Percentiles rank a stretch among this genome's conserved stretches.
Conservation (phyloP, 2,797 vertebrate genomes). For the Pantherophis vulpinus region DNA sequence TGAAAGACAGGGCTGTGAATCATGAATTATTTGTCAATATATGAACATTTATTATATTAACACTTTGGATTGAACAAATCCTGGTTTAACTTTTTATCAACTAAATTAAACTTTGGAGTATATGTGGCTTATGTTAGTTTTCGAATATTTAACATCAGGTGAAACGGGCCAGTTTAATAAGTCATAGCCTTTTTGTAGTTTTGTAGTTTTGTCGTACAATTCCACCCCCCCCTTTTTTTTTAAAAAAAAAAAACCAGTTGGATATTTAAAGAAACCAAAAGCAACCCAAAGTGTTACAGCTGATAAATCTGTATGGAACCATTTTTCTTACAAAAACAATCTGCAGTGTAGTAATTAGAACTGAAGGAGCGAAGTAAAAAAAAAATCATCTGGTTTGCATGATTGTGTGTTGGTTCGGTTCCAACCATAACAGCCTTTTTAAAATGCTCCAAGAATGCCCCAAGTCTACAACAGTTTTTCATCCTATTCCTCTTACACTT, state of each 20-base stretch:
- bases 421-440: constrained; percentile 67
- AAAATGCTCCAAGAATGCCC: constrained; percentile 57
- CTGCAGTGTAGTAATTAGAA: constrained; percentile 56
- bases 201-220: background rate
- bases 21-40: background rate
- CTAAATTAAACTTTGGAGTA: background rate
- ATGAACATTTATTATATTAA: background rate
- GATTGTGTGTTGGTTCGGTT: constrained; percentile 68
- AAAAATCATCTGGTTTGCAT: constrained; percentile 66
- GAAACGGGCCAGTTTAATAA: background rate
- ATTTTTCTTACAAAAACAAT: constrained; percentile 16
- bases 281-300: background rate
- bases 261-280: constrained; percentile 15
- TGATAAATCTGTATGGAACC: constrained; percentile 16
- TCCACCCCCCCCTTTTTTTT: background rate
- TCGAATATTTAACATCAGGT: background rate
- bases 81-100: background rate
- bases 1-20: background rate
- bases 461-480: constrained; percentile 53
- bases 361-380: constrained; percentile 56
- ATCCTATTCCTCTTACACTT: constrained; percentile 50
- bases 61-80: background rate
- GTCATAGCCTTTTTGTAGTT: background rate
- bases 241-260: constrained; percentile 4
- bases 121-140: background rate